A percentile compares a stretch with the other conserved stretches of the same genome.
phyloP scores from a whole-genome alignment of 2,113 vertebrate species.

The Sardina pilchardus region DNA sequence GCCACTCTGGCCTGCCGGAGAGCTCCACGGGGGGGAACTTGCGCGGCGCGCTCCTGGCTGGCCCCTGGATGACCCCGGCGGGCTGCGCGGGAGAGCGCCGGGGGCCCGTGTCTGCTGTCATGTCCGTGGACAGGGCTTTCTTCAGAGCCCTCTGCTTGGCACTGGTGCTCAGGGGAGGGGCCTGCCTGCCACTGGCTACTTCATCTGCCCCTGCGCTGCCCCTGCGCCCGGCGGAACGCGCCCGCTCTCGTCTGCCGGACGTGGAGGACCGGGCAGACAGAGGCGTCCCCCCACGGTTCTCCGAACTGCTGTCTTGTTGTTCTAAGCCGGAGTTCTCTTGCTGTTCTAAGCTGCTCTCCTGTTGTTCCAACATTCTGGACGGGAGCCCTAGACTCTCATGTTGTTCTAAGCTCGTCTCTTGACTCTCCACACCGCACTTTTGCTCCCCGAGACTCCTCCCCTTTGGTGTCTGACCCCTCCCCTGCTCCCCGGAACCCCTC shows the following conservation, averaged over 20 bases:
- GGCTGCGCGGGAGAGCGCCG: constrained; percentile 49
- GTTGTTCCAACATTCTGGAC: not conserved
- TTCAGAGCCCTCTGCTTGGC: constrained; percentile 32
- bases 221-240: not conserved
- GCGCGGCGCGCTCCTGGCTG: constrained; percentile 53
- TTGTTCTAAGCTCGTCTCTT: not conserved
- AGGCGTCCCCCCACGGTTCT: not conserved
- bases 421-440: not conserved
- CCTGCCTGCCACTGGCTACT: not conserved
- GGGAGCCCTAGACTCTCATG: not conserved
- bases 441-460: not conserved
- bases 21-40: constrained; percentile 49
- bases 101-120: constrained; percentile 46
- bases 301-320: not conserved
- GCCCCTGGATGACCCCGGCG: constrained; percentile 59
- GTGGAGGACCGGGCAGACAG: not conserved
- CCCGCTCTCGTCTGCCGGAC: constrained; percentile 4
- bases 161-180: not conserved
- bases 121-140: constrained; percentile 40
- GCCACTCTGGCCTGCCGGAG: constrained; percentile 64
- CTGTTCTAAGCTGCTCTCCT: not conserved
- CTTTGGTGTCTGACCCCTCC: not conserved
- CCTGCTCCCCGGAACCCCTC: not conserved
- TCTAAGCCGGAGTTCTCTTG: not conserved
- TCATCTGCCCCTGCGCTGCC: constrained; percentile 9